These are phyloP conservation scores for Bufotes viridis DNA, from an alignment of 2,797 vertebrate genomes.

Conservation along the genomic window DNA sequence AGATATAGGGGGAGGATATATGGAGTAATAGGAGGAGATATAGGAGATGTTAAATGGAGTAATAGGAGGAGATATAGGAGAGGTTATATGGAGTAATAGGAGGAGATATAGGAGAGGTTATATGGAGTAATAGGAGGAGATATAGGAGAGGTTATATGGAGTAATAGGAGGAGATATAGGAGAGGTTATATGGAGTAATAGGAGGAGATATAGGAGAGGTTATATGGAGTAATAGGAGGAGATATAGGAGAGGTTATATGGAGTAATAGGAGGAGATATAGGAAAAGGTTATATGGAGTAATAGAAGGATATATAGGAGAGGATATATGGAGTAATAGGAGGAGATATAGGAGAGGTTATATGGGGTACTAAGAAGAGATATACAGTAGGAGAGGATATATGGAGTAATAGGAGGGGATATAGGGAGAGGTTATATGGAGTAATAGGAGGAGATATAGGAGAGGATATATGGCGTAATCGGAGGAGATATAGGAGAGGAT, in stretches of 20 bases:
- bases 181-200: background rate
- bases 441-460: background rate
- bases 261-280: slow-evolving; percentile 7
- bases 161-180: background rate
- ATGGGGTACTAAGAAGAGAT: background rate
- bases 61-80: background rate
- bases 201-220: slow-evolving; percentile 12
- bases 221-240: slow-evolving; percentile 17
- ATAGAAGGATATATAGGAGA: slow-evolving; percentile 12
- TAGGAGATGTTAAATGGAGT: background rate
- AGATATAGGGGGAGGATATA: background rate
- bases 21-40: slow-evolving; percentile 15
- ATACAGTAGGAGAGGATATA: too few species aligned
- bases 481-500: background rate
- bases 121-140: background rate
- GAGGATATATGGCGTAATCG: background rate
- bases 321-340: background rate
- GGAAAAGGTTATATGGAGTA: background rate
- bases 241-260: slow-evolving; percentile 22
- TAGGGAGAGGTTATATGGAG: background rate
- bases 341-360: slow-evolving; percentile 9
- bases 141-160: background rate
- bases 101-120: background rate
- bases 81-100: slow-evolving; percentile 17
- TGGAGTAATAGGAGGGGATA: too few species aligned